These are phyloP conservation scores for Nemapogon koenigi DNA, from an alignment of 2,888 invertebrate genomes.

Conservation along the genomic window DNA sequence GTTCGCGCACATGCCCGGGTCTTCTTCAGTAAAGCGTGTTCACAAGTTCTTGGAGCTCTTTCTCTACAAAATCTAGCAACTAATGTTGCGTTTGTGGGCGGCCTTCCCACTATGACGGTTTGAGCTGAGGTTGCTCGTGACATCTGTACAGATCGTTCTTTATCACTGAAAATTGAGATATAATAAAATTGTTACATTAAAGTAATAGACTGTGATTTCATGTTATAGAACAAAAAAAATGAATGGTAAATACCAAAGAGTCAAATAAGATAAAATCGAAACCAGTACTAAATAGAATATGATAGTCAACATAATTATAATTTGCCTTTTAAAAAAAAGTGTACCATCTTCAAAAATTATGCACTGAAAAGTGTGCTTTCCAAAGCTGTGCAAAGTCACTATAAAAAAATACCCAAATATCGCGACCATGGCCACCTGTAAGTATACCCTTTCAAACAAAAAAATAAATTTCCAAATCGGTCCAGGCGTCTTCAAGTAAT, in stretches of 20 bases:
- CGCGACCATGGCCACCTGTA: no score
- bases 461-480: no score
- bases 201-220: not conserved
- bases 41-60: constrained; percentile 82
- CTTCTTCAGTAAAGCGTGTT: constrained; percentile 73
- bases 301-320: no score
- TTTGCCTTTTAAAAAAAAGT: no score
- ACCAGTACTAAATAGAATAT: no score
- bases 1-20: constrained; percentile 80
- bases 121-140: constrained; percentile 54
- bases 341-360: no score
- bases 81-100: constrained; percentile 75
- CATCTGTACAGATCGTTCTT: constrained; percentile 54
- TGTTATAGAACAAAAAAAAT: not conserved
- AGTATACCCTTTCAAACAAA: no score
- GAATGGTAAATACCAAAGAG: not conserved
- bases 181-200: not conserved
- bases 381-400: no score
- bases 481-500: no score
- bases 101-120: constrained; percentile 59
- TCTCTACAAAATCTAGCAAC: constrained; percentile 84
- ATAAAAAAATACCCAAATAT: no score
- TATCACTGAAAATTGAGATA: constrained; percentile 38
- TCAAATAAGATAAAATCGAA: no score
- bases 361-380: no score